phyloP scores from a whole-genome alignment of 2,797 vertebrate species.

The Meriones psammophilus region DNA sequence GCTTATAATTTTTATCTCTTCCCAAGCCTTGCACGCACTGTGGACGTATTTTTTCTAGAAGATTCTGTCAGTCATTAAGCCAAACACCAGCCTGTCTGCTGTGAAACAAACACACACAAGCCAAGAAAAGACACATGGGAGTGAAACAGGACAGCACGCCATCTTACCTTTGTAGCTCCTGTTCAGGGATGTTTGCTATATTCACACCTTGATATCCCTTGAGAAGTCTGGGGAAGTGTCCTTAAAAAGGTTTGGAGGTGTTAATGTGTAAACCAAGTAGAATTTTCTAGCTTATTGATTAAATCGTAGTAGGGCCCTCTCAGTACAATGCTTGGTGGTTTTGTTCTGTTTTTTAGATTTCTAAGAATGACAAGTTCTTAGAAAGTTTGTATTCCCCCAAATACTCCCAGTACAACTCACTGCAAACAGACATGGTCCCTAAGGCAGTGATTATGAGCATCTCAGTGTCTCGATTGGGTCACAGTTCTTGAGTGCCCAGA shows the following conservation, averaged over 20 bases:
- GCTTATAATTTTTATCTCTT: background rate
- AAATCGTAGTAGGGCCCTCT: background rate
- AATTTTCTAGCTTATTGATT: background rate
- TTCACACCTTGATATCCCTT: background rate
- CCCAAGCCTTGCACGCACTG: background rate
- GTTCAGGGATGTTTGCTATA: background rate
- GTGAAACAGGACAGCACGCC: background rate
- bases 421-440: background rate
- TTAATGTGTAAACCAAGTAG: background rate
- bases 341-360: background rate
- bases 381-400: background rate
- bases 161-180: background rate
- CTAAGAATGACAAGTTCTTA: background rate
- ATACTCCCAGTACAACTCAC: background rate
- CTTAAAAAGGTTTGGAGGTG: background rate
- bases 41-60: background rate
- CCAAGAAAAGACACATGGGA: background rate
- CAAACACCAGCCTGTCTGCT: constrained; percentile 20
- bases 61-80: constrained; percentile 1
- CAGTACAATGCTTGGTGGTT: background rate
- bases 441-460: background rate
- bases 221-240: background rate
- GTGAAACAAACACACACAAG: background rate
- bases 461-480: background rate
- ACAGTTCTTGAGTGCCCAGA: background rate